phyloP scores from a whole-genome alignment of 2,888 invertebrate species.

The Alloscopus bannaensis region DNA sequence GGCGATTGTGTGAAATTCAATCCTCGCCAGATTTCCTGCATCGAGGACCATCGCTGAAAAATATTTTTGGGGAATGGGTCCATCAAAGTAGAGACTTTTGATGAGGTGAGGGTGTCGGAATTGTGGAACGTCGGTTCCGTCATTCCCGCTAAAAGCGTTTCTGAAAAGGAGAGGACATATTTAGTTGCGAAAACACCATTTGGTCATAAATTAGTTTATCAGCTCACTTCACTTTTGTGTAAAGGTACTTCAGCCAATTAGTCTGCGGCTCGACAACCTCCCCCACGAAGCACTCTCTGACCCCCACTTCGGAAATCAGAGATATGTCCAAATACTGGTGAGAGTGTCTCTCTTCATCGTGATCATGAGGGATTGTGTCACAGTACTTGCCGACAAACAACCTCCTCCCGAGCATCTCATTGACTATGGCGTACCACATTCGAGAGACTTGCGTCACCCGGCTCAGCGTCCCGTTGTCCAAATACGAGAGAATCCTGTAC shows the following conservation, averaged over 20 bases:
- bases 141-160: conserved; percentile 23
- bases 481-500: neutral
- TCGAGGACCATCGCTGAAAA: conserved; percentile 39
- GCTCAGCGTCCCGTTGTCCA: neutral
- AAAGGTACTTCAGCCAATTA: conserved; percentile 22
- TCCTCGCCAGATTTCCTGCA: conserved; percentile 22
- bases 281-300: conserved; percentile 45
- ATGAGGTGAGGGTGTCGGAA: conserved; percentile 51
- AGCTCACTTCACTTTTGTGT: conserved; percentile 39
- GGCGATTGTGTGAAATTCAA: conserved; percentile 52
- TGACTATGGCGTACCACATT: conserved; percentile 46
- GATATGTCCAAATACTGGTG: conserved; percentile 49
- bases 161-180: conserved; percentile 24
- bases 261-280: conserved; percentile 35
- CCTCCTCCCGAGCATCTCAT: conserved; percentile 50
- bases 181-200: no score
- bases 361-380: conserved; percentile 41
- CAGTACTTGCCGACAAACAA: conserved; percentile 52
- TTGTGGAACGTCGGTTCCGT: conserved; percentile 14
- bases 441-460: conserved; percentile 5
- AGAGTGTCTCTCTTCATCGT: conserved; percentile 13
- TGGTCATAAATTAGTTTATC: conserved; percentile 3
- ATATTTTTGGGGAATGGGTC: conserved; percentile 39
- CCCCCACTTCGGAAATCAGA: conserved; percentile 37
- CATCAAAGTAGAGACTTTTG: conserved; percentile 52